phyloP scores from a whole-genome alignment of 2,797 vertebrate species.

The Gambelia wislizenii region DNA sequence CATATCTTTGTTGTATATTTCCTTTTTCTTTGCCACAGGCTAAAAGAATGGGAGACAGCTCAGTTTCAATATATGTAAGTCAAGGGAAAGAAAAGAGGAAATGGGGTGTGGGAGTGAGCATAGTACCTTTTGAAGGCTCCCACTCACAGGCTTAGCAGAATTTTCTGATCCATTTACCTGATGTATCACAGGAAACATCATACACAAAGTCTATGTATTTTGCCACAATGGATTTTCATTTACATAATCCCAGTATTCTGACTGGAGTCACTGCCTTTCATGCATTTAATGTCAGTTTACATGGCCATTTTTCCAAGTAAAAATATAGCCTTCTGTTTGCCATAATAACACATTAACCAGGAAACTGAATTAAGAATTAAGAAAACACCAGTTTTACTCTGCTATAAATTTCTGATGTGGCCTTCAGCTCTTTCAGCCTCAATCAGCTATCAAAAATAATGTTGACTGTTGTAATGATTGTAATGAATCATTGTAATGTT shows the following conservation, averaged over 20 bases:
- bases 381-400: too few species aligned
- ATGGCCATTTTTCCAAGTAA: not conserved
- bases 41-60: not conserved
- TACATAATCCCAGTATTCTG: conserved; percentile 68
- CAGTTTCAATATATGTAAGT: not conserved
- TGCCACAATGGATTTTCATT: conserved; percentile 72
- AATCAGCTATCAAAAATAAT: not conserved
- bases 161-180: conserved; percentile 69
- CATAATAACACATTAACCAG: not conserved
- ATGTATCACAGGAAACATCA: conserved; percentile 50
- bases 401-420: too few species aligned
- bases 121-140: conserved; percentile 51
- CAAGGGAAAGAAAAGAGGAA: not conserved
- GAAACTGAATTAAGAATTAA: not conserved
- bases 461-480: not conserved
- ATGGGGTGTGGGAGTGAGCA: conserved; percentile 26
- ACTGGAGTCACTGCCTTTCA: conserved; percentile 38
- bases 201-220: conserved; percentile 66
- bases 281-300: not conserved
- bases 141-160: conserved; percentile 55
- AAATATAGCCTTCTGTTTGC: not conserved
- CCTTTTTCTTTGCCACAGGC: not conserved
- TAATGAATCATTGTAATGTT: too few species aligned
- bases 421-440: too few species aligned
- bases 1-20: not conserved